Evolutionary conservation across 2,888 invertebrate species (phyloP).

Genomic region (Drosophila fulvimacula): DNA sequence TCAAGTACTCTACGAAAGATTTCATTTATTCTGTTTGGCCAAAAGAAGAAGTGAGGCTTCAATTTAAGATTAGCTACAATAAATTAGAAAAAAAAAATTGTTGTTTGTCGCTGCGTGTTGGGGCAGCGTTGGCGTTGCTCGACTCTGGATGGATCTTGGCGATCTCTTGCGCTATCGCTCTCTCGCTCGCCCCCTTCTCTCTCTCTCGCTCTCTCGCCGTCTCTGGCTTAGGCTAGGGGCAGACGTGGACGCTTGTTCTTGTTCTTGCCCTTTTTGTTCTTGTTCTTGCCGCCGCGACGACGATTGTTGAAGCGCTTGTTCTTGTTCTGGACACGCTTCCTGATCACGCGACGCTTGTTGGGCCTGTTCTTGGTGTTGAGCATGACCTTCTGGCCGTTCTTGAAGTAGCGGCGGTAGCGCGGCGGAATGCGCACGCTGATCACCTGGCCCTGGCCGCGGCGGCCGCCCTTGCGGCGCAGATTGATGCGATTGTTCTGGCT

Average conservation of each 20-base stretch:
- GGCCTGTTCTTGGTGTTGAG: constrained; percentile 68
- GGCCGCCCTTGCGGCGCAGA: constrained; percentile 68
- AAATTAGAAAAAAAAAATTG: constrained; percentile 67
- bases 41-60: constrained; percentile 46
- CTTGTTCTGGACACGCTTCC: constrained; percentile 61
- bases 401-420: constrained; percentile 79
- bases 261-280: constrained; percentile 63
- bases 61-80: constrained; percentile 58
- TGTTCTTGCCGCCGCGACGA: constrained; percentile 64
- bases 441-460: constrained; percentile 70
- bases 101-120: constrained; percentile 4
- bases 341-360: constrained; percentile 66
- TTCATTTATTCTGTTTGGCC: constrained; percentile 52
- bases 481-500: constrained; percentile 63
- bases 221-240: constrained; percentile 38
- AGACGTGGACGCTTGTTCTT: constrained; percentile 60
- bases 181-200: neutral
- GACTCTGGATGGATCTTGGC: neutral
- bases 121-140: neutral
- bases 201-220: neutral
- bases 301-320: constrained; percentile 58
- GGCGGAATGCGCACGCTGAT: constrained; percentile 79
- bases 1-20: constrained; percentile 52
- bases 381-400: constrained; percentile 81
- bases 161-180: neutral